Conservation (phyloP, 2,797 vertebrate genomes). For the Fundulus diaphanus region DNA sequence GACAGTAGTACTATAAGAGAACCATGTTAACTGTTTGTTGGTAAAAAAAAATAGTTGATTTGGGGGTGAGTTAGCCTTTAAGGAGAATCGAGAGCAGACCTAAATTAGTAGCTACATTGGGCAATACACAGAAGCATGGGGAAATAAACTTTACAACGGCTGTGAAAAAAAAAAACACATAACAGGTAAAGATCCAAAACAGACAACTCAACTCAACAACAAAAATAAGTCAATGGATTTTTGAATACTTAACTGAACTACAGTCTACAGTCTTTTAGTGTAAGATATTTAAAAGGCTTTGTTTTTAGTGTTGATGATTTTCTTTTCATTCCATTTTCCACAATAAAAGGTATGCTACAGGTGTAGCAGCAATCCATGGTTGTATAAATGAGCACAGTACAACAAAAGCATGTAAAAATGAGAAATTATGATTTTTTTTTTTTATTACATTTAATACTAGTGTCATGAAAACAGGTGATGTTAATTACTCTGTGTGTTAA, state of each 20-base stretch:
- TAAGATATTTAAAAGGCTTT: not conserved
- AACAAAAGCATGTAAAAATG: not conserved
- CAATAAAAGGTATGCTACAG: not conserved
- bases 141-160: not conserved
- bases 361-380: not conserved
- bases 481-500: not conserved
- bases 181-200: not conserved
- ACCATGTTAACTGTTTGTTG: too few relatives aligned
- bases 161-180: not conserved
- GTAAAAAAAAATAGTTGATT: too few relatives aligned
- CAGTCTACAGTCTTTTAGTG: not conserved
- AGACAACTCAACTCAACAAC: not conserved
- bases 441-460: not conserved
- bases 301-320: not conserved
- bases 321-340: not conserved
- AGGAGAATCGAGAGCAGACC: not conserved
- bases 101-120: not conserved
- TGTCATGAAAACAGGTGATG: not conserved
- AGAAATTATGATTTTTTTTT: not conserved
- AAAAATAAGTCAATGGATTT: not conserved
- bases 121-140: not conserved
- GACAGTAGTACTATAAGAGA: too few relatives aligned
- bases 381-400: not conserved
- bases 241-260: not conserved
- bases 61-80: not conserved